Evolutionary conservation across 1,140 invertebrate genomes (phyloP), one percentile per base, ranked within the genome.

Genomic region (Drosophila trapezifrons): DNA sequence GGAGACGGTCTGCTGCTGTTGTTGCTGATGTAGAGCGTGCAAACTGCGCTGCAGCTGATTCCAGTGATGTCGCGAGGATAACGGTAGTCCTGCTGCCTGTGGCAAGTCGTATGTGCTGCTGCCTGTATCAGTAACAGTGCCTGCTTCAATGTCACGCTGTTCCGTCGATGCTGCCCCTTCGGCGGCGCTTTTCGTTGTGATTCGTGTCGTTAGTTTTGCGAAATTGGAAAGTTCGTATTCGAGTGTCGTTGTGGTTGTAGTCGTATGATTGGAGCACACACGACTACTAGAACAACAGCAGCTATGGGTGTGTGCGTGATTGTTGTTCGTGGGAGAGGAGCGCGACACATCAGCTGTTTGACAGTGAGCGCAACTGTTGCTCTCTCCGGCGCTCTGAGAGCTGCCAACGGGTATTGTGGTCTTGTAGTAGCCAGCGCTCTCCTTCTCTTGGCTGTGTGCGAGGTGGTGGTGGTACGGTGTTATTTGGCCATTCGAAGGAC

Each of bases 151-250:
- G 32, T 56, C 13, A 35, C 49, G 29, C 32, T 37, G 51, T 37
- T 37, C 40, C 32, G 37, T 70, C 45, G 72, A 18, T 59, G 76
- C 35, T 78, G 73, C 73, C 64, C 73, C 62, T 57, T 77, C 90
- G 62, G 80, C 78, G 78, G 71, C 55, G 67, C 76, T 82, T 82
- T 78, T 77, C 58, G 90, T 90, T 85, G 83, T 91, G 87, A 91
- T 90, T 91, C 90, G 62, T 80, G 84, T 89, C 77, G 78, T 90
- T 71, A 91, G 80, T 87, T 90, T 91, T 85, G 90, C 90, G 65
- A 90, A 90, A 79, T 91, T 90, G 71, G 85, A 87, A 80, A 91
- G 75, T 79, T 92, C 91, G 82, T 91, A 90, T 87, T 91, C 87
- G 77, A 91, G 77, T 63, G 90, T 90, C 69, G 87, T 90, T 85